Evolutionary conservation across 2,113 vertebrate species (phyloP), one percentile per base, ranked within the genome.

Genomic region (Gasterosteus aculeatus): DNA sequence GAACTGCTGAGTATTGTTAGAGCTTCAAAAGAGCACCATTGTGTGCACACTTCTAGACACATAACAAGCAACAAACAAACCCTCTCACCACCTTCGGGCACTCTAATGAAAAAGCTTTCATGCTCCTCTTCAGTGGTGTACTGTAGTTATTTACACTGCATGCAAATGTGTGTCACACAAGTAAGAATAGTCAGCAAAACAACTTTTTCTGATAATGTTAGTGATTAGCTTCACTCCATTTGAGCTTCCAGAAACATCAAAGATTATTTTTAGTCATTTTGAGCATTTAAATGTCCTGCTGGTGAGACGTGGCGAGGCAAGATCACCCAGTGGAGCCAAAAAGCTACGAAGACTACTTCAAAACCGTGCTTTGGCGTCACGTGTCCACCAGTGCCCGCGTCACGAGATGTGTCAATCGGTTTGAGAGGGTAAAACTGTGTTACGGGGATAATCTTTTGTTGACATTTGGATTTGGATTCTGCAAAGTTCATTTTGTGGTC

Each of bases 391-490:
- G n/a, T 33, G 26, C 35, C 3, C 16, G 31, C 44, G 70, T 72
- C 4, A 19, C 31, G 18, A 73, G 42, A 71, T 47, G 75, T 61
- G 46, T 77, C 74, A 63, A 67, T 78, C 51, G 4, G 22, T 73
- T 57, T 82, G 33, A 53, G 60, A 69, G 53, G 46, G 60, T 38
- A 39, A 47, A 78, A 77, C 19, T 68, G 58, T 73, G 42, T 69
- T 61, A 75, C 47, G 61, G 61, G 67, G 83, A 87, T 82, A 71
- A 84, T 87, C 76, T 75, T 88, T 75, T 78, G 75, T 69, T 83
- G 71, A 82, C 57, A 65, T 78, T 87, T 64, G 79, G 83, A 85
- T 88, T 80, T 65, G 54, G 1, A 16, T 35, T 75, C 79, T 83
- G 69, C 67, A 59, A 38, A 58, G 82, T 78, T 79, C 72, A 80